Conservation (phyloP, 2,888 invertebrate genomes). For the Tetranychus truncatus region DNA sequence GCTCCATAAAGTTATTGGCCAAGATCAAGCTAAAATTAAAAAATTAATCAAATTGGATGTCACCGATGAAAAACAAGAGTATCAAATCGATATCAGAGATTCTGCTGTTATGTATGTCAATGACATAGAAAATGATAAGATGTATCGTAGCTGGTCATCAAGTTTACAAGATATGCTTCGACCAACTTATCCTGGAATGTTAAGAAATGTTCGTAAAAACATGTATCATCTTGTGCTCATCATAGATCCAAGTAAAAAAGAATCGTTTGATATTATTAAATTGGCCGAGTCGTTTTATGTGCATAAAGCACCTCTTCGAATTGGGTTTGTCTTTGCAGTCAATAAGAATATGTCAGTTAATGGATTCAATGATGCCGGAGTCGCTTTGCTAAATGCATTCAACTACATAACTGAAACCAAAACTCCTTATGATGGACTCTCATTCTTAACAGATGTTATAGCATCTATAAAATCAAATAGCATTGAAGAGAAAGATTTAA, state of each 20-base stretch:
- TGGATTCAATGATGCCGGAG: slow-evolving; percentile 50
- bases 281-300: slow-evolving; percentile 74
- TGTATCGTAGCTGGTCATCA: slow-evolving; percentile 71
- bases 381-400: slow-evolving; percentile 68
- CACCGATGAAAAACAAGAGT: slow-evolving; percentile 38
- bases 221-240: slow-evolving; percentile 50
- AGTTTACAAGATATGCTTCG: slow-evolving; percentile 72
- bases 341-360: slow-evolving; percentile 41
- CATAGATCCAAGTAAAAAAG: slow-evolving; percentile 56
- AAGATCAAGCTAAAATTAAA: slow-evolving; percentile 31
- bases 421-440: slow-evolving; percentile 52
- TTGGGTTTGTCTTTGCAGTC: slow-evolving; percentile 65
- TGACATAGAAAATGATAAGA: slow-evolving; percentile 73
- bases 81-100: slow-evolving; percentile 85
- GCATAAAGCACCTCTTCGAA: slow-evolving; percentile 66
- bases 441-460: slow-evolving; percentile 60
- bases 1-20: slow-evolving; percentile 48
- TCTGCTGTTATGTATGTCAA: slow-evolving; percentile 77
- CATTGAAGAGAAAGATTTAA: slow-evolving; percentile 38
- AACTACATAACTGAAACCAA: slow-evolving; percentile 67
- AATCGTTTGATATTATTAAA: slow-evolving; percentile 54
- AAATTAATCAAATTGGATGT: slow-evolving; percentile 35
- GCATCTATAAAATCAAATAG: slow-evolving; percentile 18
- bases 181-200: slow-evolving; percentile 95
- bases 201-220: slow-evolving; percentile 62